These are phyloP conservation scores for Boulengeromyrus knoepffleri DNA, from an alignment of 2,113 vertebrate genomes.

Conservation along the genomic window DNA sequence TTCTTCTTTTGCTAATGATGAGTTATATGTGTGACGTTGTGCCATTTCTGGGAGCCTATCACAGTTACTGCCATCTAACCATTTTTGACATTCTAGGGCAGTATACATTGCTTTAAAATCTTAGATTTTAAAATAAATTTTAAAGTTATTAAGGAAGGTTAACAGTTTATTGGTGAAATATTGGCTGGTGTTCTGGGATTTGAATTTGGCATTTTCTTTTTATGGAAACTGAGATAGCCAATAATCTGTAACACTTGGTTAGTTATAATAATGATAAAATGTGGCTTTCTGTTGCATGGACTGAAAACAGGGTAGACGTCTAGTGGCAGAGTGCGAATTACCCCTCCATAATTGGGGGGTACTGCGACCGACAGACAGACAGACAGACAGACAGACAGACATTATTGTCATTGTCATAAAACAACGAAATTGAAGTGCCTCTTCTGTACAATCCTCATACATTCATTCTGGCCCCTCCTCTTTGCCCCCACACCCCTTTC, in stretches of 20 bases:
- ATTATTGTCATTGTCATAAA: too few relatives aligned
- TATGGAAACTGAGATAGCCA: background rate
- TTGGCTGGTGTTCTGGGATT: background rate
- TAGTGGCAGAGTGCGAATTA: background rate
- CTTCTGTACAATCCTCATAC: too few relatives aligned
- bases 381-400: too few relatives aligned
- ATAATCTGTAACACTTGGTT: background rate
- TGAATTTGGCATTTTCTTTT: background rate
- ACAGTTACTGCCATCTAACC: background rate
- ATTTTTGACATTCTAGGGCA: background rate
- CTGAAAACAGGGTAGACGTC: background rate
- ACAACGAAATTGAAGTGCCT: too few relatives aligned
- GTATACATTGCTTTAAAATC: background rate
- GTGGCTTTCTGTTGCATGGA: background rate
- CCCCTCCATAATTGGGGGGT: too few relatives aligned
- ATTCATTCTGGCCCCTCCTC: too few relatives aligned
- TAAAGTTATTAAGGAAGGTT: background rate
- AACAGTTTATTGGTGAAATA: background rate
- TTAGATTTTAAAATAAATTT: background rate
- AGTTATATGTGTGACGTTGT: background rate
- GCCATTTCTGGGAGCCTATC: background rate
- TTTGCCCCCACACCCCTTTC: too few relatives aligned
- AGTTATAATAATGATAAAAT: background rate
- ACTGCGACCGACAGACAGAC: too few relatives aligned
- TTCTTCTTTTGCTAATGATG: background rate